These are phyloP conservation scores for Radopholus similis DNA, from an alignment of 1,140 invertebrate genomes.

Conservation along the genomic window DNA sequence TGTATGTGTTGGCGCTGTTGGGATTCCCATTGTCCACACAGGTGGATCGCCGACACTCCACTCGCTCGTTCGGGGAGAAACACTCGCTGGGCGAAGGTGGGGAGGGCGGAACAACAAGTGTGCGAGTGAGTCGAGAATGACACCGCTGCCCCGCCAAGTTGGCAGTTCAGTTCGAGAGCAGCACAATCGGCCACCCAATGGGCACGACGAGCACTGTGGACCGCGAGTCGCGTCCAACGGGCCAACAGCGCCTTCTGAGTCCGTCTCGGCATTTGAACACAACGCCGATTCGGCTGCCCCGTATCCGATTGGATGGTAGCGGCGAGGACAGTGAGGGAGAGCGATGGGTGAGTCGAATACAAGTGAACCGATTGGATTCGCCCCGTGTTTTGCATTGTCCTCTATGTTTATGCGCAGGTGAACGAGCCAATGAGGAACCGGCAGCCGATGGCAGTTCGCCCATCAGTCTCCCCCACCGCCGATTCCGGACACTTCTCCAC, in stretches of 20 bases:
- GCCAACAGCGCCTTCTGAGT: not conserved
- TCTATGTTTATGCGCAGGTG: not conserved
- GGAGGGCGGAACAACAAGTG: not conserved
- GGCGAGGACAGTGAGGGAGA: not conserved
- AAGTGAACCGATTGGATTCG: not conserved
- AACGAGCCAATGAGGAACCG: not conserved
- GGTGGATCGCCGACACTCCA: conserved; percentile 15
- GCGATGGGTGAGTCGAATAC: not conserved
- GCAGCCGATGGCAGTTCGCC: not conserved
- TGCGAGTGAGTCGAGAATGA: not conserved
- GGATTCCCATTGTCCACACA: too few relatives aligned
- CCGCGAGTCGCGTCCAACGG: not conserved
- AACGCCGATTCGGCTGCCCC: not conserved
- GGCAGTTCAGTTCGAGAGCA: not conserved
- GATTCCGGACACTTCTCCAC: not conserved
- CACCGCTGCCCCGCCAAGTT: too few relatives aligned
- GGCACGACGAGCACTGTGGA: not conserved
- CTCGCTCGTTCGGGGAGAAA: conserved; percentile 1
- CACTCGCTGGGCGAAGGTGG: not conserved
- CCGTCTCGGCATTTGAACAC: not conserved
- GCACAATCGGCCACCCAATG: not conserved
- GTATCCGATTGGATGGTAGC: not conserved
- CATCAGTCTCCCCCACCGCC: not conserved
- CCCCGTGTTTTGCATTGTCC: not conserved
- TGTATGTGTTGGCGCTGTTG: too few relatives aligned